These are phyloP conservation scores for Odontocerum albicorne DNA, from an alignment of 2,888 invertebrate species.

Conservation along the genomic window DNA sequence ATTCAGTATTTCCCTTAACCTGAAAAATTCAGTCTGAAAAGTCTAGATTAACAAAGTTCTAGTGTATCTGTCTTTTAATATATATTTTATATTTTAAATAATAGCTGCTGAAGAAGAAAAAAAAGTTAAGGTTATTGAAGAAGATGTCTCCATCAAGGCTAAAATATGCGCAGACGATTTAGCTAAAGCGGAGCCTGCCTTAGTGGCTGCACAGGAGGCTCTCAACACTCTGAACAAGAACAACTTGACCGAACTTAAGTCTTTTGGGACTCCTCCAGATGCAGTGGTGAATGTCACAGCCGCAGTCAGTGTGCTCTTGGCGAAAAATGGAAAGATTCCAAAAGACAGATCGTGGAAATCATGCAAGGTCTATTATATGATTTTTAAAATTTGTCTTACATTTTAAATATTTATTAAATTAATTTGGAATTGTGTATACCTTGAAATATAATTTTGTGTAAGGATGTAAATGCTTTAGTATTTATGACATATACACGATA, in stretches of 20 bases:
- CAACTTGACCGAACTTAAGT: slow-evolving; percentile 91
- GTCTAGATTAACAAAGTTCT: too few relatives aligned
- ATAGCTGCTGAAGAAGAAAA: slow-evolving; percentile 81
- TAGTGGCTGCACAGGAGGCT: slow-evolving; percentile 87
- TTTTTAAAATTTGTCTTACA: too few relatives aligned
- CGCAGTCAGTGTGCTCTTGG: slow-evolving; percentile 85
- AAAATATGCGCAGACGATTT: slow-evolving; percentile 88
- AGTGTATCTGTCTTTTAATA: too few relatives aligned
- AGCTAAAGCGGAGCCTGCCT: slow-evolving; percentile 87
- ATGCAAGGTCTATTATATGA: slow-evolving; percentile 68
- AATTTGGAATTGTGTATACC: too few relatives aligned
- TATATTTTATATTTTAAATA: background rate
- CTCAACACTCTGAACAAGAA: slow-evolving; percentile 90
- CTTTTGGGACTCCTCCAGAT: slow-evolving; percentile 88
- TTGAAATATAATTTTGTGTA: too few relatives aligned
- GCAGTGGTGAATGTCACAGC: slow-evolving; percentile 86
- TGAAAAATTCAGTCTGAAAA: too few relatives aligned
- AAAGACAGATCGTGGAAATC: slow-evolving; percentile 93
- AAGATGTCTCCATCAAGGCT: slow-evolving; percentile 82
- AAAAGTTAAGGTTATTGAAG: slow-evolving; percentile 87
- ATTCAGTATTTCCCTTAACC: too few relatives aligned
- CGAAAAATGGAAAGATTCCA: slow-evolving; percentile 81
- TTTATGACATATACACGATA: too few relatives aligned
- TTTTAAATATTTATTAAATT: too few relatives aligned
- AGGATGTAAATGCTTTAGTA: too few relatives aligned